Conservation (phyloP, 2,888 invertebrate genomes). For the Dryomyza anilis region DNA sequence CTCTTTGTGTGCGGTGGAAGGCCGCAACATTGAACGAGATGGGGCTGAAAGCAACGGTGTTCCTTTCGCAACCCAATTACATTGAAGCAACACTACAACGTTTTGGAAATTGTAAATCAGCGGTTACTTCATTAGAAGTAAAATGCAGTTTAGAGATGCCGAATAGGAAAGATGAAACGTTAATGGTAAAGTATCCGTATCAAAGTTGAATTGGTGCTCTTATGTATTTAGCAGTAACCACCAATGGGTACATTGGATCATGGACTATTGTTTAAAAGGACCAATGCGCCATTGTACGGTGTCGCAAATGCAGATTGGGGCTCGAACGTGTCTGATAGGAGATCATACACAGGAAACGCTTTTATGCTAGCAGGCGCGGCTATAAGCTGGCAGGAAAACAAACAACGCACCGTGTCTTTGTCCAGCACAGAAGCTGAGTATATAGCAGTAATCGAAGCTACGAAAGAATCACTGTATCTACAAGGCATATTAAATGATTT, state of each 20-base stretch:
- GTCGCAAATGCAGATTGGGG: constrained; percentile 38
- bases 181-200: constrained; percentile 29
- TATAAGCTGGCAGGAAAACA: constrained; percentile 36
- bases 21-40: constrained; percentile 24
- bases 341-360: constrained; percentile 35
- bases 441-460: constrained; percentile 31
- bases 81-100: constrained; percentile 31
- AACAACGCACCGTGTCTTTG: constrained; percentile 33
- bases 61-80: constrained; percentile 27
- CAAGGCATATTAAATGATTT: constrained; percentile 25
- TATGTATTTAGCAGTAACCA: too few species aligned
- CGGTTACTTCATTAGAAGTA: constrained; percentile 26
- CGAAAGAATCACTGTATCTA: constrained; percentile 33
- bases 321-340: constrained; percentile 25
- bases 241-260: constrained; percentile 27
- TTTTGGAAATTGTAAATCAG: constrained; percentile 31
- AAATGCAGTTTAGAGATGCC: constrained; percentile 25
- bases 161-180: constrained; percentile 14
- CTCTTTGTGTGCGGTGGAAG: too few species aligned
- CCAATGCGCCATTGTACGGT: constrained; percentile 15
- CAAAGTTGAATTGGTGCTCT: constrained; percentile 36
- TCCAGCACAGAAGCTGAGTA: too few species aligned
- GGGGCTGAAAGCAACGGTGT: constrained; percentile 18
- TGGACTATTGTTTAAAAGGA: constrained; percentile 28
- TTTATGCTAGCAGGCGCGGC: constrained; percentile 31